These are phyloP conservation scores for Cottoperca gobio DNA, from an alignment of 2,797 vertebrate species.

Conservation along the genomic window DNA sequence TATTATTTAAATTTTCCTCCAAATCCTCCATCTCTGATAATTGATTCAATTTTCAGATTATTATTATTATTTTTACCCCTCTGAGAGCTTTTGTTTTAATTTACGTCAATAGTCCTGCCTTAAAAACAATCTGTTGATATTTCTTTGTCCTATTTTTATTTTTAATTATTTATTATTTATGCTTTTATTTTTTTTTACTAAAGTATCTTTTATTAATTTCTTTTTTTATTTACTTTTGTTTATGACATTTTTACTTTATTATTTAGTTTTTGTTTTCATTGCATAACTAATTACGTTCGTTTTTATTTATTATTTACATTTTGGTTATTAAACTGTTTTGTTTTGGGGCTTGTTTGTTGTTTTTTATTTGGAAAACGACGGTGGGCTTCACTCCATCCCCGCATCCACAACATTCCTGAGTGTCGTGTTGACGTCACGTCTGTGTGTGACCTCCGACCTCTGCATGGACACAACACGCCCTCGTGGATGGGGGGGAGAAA, in stretches of 20 bases:
- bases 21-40: background rate
- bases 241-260: background rate
- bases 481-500: constrained; percentile 74
- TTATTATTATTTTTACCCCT: background rate
- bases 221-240: background rate
- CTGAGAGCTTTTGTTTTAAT: background rate
- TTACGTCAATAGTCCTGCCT: background rate
- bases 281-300: background rate
- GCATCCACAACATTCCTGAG: constrained; percentile 83
- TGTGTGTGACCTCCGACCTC: constrained; percentile 85
- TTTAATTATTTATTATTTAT: too few relatives aligned
- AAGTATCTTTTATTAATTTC: too few relatives aligned
- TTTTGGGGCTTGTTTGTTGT: constrained; percentile 7
- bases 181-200: too few relatives aligned
- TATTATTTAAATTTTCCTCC: background rate
- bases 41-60: background rate
- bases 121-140: too few relatives aligned
- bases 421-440: constrained; percentile 85
- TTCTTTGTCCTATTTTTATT: too few relatives aligned
- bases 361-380: constrained; percentile 46
- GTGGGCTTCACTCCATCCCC: constrained; percentile 85
- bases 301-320: background rate
- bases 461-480: constrained; percentile 84
- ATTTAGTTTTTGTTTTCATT: background rate
- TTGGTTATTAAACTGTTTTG: background rate